Conservation (phyloP, 2,797 vertebrate genomes). For the Fistularia tabacaria region DNA sequence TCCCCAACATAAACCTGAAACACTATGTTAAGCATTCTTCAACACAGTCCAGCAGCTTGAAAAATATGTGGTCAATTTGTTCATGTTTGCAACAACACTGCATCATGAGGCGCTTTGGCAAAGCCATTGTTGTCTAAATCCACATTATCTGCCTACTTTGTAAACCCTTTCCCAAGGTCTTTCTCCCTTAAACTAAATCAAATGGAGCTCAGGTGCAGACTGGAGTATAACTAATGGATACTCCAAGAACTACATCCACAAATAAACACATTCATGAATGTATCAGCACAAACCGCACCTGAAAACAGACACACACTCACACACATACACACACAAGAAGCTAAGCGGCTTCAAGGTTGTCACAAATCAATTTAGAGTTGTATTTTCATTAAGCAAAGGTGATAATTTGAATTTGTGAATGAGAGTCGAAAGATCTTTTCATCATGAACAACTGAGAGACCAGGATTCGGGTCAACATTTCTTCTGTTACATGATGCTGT, state of each 20-base stretch:
- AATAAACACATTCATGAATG: neutral
- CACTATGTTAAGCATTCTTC: constrained; percentile 48
- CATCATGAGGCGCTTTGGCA: constrained; percentile 20
- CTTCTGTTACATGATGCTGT: no score
- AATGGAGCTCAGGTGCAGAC: constrained; percentile 39
- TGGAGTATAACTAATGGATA: constrained; percentile 28
- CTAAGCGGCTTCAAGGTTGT: constrained; percentile 41
- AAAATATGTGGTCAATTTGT: constrained; percentile 55
- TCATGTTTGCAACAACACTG: constrained; percentile 37
- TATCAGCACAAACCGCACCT: neutral
- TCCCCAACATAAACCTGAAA: constrained; percentile 48
- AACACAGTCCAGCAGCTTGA: constrained; percentile 32
- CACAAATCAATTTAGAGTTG: constrained; percentile 49
- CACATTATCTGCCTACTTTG: constrained; percentile 50
- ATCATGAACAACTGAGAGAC: constrained; percentile 46
- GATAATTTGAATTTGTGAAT: constrained; percentile 43
- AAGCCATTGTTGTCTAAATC: constrained; percentile 47
- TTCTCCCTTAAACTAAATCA: constrained; percentile 33
- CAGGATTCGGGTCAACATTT: constrained; percentile 17
- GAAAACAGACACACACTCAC: neutral
- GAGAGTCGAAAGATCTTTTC: constrained; percentile 41
- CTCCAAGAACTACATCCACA: constrained; percentile 3
- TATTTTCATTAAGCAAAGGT: constrained; percentile 55
- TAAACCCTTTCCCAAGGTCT: constrained; percentile 52
- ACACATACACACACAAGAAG: neutral